phyloP scores from a whole-genome alignment of 2,113 vertebrate species.

The Gymnogyps californianus region DNA sequence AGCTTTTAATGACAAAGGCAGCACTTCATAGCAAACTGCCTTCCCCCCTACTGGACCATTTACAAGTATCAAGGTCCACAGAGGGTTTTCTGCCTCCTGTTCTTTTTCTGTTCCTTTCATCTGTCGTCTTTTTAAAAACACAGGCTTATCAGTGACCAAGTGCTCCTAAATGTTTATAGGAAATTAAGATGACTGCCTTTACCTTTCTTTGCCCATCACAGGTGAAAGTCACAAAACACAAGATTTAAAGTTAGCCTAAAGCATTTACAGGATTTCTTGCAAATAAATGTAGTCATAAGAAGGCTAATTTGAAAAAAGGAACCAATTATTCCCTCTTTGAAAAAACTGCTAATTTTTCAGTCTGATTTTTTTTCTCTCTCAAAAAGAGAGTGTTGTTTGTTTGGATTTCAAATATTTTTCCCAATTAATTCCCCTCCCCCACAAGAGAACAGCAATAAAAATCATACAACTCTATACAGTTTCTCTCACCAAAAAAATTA shows the following conservation, averaged over 20 bases:
- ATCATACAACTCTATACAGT: not conserved
- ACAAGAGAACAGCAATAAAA: not conserved
- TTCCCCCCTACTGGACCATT: not conserved
- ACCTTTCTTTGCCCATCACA: not conserved
- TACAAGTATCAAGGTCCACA: not conserved
- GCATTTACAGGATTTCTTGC: not conserved
- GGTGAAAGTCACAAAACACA: not conserved
- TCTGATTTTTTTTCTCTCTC: not conserved
- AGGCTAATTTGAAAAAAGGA: not conserved
- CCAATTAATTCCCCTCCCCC: not conserved
- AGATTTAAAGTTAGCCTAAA: not conserved
- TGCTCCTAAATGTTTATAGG: not conserved
- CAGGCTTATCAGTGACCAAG: not conserved
- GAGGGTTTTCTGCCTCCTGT: not conserved
- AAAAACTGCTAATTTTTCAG: not conserved
- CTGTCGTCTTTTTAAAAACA: not conserved
- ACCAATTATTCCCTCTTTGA: not conserved
- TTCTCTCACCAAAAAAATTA: not conserved
- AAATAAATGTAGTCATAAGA: not conserved
- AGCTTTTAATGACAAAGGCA: not conserved
- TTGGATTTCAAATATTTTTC: not conserved
- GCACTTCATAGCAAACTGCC: not conserved
- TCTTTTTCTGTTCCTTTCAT: not conserved
- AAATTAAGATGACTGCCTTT: not conserved
- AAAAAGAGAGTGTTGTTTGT: not conserved